Conservation (phyloP, 2,888 invertebrate species). For the Drosophila ezoana region DNA sequence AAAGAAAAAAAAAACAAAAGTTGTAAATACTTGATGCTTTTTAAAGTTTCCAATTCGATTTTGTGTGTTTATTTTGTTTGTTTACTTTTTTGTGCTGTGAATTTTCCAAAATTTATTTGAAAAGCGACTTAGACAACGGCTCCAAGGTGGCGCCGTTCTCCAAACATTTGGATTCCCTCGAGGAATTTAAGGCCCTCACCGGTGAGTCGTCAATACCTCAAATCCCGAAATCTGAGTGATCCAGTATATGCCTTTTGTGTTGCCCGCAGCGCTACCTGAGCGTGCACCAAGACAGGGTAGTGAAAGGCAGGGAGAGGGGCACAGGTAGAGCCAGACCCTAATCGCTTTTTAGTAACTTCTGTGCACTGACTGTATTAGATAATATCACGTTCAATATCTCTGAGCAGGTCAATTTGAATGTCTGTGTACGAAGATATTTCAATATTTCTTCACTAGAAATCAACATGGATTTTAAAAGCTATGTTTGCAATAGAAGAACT, state of each 20-base stretch:
- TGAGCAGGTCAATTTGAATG: slow-evolving; percentile 11
- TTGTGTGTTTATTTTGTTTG: slow-evolving; percentile 16
- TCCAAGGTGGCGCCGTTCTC: slow-evolving; percentile 83
- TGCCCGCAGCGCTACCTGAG: too few species aligned
- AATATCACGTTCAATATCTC: slow-evolving; percentile 3
- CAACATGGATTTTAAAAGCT: too few species aligned
- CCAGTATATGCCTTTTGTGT: neutral
- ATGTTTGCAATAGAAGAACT: too few species aligned
- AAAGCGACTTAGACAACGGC: slow-evolving; percentile 73
- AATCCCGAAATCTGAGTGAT: neutral
- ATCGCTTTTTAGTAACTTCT: slow-evolving; percentile 4
- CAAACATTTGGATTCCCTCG: slow-evolving; percentile 83
- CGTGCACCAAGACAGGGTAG: too few species aligned
- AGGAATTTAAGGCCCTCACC: slow-evolving; percentile 81
- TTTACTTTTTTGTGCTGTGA: slow-evolving; percentile 11
- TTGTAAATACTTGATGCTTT: neutral
- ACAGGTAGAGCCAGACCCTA: slow-evolving; percentile 13
- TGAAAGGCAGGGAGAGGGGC: neutral
- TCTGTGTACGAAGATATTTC: too few species aligned
- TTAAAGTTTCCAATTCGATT: slow-evolving; percentile 8
- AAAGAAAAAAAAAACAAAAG: neutral
- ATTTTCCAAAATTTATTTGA: slow-evolving; percentile 74
- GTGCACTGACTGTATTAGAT: slow-evolving; percentile 1
- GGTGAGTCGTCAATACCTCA: slow-evolving; percentile 67
- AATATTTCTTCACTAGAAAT: neutral